Percentiles rank a stretch among this genome's conserved stretches.
These are phyloP conservation scores for Amphipoea lucens DNA, from an alignment of 2,888 invertebrate species.

Conservation along the genomic window DNA sequence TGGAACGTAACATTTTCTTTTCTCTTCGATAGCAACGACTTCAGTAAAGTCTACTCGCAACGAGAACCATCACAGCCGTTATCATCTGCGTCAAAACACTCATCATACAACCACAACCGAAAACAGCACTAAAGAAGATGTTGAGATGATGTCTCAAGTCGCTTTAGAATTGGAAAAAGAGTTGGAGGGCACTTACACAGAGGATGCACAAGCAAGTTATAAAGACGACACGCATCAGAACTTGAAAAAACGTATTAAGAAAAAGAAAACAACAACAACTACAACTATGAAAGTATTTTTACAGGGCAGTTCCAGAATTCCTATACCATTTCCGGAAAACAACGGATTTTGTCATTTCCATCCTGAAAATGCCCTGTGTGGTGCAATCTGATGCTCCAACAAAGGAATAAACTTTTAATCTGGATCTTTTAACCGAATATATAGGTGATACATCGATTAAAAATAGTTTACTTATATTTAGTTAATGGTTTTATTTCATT, in stretches of 20 bases:
- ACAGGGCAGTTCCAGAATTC: constrained; percentile 73
- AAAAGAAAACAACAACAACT: not conserved
- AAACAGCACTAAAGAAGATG: constrained; percentile 7
- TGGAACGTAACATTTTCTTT: constrained; percentile 11
- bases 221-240: not conserved
- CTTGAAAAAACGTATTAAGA: not conserved
- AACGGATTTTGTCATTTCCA: constrained; percentile 78
- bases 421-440: not conserved
- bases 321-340: constrained; percentile 78
- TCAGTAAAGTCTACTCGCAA: not conserved
- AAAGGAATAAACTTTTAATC: not conserved
- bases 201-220: not conserved
- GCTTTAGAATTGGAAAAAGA: constrained; percentile 69
- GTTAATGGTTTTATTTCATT: not conserved
- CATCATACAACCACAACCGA: not conserved
- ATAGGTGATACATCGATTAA: constrained; percentile 10
- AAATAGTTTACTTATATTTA: not conserved
- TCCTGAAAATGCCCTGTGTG: constrained; percentile 76
- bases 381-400: constrained; percentile 56
- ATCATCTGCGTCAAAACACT: constrained; percentile 3
- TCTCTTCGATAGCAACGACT: constrained; percentile 28
- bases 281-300: constrained; percentile 71
- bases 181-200: constrained; percentile 40
- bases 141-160: constrained; percentile 58
- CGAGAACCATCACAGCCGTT: constrained; percentile 1